phyloP scores from a whole-genome alignment of 2,888 invertebrate species.

The Dorcus parallelipipedus region DNA sequence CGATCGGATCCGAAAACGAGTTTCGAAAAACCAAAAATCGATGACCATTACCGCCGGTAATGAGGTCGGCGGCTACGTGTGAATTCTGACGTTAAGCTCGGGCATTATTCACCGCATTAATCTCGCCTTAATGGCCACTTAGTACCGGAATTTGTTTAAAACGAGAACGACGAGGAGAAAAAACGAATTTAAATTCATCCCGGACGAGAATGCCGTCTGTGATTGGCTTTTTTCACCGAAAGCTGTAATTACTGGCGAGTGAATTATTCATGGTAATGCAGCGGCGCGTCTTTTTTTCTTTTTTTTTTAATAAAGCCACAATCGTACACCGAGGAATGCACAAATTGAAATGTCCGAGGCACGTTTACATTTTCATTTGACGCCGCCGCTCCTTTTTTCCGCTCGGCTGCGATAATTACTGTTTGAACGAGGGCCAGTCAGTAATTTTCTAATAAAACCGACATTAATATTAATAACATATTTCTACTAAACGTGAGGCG shows the following conservation, averaged over 20 bases:
- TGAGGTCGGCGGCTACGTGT: background rate
- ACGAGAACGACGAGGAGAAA: background rate
- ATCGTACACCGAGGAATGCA: background rate
- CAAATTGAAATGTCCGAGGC: slow-evolving; percentile 1
- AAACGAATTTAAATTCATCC: background rate
- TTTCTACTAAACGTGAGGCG: too few species aligned
- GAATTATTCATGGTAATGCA: slow-evolving; percentile 1
- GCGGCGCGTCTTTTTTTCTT: background rate
- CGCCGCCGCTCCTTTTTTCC: background rate
- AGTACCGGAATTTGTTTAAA: slow-evolving; percentile 1
- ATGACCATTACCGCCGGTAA: too few species aligned
- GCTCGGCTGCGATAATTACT: background rate
- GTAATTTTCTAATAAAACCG: background rate
- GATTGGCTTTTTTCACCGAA: background rate
- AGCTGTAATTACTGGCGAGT: background rate
- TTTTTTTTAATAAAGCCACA: background rate
- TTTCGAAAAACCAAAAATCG: too few species aligned
- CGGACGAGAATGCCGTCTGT: background rate
- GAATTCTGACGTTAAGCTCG: background rate
- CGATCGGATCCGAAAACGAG: too few species aligned
- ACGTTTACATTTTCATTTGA: background rate
- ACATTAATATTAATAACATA: background rate
- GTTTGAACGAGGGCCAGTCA: background rate
- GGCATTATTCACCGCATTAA: background rate
- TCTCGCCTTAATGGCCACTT: slow-evolving; percentile 1